A percentile compares a stretch with the other conserved stretches of the same genome.
phyloP scores from a whole-genome alignment of 2,888 invertebrate species.

The Resseliella maxima region DNA sequence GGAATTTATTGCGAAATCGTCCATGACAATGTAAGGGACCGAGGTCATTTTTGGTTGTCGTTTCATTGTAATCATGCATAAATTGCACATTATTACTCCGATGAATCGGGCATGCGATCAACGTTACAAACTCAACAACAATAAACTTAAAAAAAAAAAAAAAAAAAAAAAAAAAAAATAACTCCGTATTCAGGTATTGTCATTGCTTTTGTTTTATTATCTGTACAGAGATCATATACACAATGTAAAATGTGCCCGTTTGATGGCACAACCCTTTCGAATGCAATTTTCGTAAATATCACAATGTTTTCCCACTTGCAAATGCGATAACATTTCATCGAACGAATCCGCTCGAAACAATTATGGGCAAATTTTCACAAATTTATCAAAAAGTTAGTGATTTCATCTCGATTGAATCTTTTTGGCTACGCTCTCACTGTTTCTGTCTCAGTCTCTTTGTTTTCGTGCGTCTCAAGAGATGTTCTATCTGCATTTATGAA shows the following conservation, averaged over 20 bases:
- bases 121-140: constrained; percentile 9
- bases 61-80: constrained; percentile 32
- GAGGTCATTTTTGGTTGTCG: constrained; percentile 33
- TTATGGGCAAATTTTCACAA: background rate
- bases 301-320: background rate
- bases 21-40: constrained; percentile 18
- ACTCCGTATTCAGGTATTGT: constrained; percentile 12
- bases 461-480: background rate
- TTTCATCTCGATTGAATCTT: background rate
- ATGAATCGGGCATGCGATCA: background rate
- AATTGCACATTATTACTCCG: constrained; percentile 35
- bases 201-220: constrained; percentile 18
- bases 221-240: background rate
- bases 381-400: background rate
- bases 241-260: background rate
- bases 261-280: background rate
- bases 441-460: background rate
- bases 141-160: background rate
- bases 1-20: constrained; percentile 47
- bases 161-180: background rate
- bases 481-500: background rate
- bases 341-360: background rate
- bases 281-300: background rate
- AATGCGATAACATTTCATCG: constrained; percentile 4
- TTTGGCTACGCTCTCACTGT: background rate